phyloP scores from a whole-genome alignment of 2,888 invertebrate species.

The Drosophila aldrichi region DNA sequence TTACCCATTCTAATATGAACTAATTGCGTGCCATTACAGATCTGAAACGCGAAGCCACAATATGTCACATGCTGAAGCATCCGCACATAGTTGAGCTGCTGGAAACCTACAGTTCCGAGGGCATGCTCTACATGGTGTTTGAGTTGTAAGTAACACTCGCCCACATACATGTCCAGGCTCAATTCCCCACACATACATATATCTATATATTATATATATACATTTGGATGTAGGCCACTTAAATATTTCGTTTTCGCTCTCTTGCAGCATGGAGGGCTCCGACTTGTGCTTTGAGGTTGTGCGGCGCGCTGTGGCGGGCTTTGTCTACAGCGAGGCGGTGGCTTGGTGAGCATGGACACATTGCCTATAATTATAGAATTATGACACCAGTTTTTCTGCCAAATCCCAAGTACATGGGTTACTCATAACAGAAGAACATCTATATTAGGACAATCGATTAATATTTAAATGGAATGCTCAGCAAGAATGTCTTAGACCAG shows the following conservation, averaged over 20 bases:
- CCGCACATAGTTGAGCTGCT: conserved; percentile 99
- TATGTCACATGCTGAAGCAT: conserved; percentile 99
- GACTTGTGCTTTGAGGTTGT: conserved; percentile 99
- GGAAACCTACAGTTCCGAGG: conserved; percentile 99
- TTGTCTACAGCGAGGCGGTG: conserved; percentile 99
- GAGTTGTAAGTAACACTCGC: conserved; percentile 94
- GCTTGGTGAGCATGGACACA: conserved; percentile 91
- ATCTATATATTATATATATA: neutral
- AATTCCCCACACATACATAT: neutral
- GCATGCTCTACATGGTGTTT: conserved; percentile 99
- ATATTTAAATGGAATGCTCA: conserved; percentile 4
- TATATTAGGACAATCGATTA: neutral
- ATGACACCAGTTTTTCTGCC: conserved; percentile 7
- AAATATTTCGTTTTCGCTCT: conserved; percentile 34
- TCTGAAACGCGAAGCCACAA: conserved; percentile 98
- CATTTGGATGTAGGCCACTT: conserved; percentile 47
- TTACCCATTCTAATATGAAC: conserved; percentile 53
- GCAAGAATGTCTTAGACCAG: neutral
- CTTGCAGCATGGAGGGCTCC: conserved; percentile 97
- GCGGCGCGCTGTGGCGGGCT: conserved; percentile 97
- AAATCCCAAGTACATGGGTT: conserved; percentile 1
- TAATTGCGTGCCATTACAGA: conserved; percentile 87
- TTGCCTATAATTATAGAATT: conserved; percentile 25
- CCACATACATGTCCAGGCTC: neutral
- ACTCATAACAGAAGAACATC: neutral